Conservation (phyloP, 2,797 vertebrate genomes). For the Sphenopsis melanotis region DNA sequence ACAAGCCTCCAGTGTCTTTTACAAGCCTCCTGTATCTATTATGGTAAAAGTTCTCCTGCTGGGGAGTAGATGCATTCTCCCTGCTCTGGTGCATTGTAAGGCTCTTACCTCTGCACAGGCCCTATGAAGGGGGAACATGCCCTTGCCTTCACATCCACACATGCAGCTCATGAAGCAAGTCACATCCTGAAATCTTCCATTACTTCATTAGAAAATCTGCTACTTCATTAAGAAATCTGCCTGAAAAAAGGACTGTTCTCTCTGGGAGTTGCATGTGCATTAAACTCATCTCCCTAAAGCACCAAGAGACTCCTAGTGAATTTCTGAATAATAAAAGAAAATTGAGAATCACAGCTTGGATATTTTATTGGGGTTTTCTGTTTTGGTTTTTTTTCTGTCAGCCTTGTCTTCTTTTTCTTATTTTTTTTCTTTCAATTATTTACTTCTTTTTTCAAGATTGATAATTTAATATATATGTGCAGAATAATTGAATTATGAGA, state of each 20-base stretch:
- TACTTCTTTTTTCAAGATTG: background rate
- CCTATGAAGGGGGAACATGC: background rate
- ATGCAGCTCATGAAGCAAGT: background rate
- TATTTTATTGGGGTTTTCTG: background rate
- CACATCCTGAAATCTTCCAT: background rate
- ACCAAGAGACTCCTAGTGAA: background rate
- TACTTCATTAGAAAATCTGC: background rate
- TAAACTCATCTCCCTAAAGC: background rate
- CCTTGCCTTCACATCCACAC: background rate
- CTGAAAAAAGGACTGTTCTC: background rate
- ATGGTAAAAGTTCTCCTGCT: background rate
- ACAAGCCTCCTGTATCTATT: background rate
- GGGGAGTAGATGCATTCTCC: background rate
- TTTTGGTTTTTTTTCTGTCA: background rate
- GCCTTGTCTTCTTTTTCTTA: background rate
- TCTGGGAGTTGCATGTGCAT: background rate
- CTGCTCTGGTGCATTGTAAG: background rate
- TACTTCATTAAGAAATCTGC: background rate
- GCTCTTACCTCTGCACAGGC: background rate
- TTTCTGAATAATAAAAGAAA: background rate
- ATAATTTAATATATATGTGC: background rate
- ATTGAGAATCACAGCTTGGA: background rate
- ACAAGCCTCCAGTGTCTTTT: background rate
- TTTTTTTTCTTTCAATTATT: background rate
- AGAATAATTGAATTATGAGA: background rate